Evolutionary conservation across 2,888 invertebrate species (phyloP), one percentile per base, ranked within the genome.

Genomic region (Formica aserva): DNA sequence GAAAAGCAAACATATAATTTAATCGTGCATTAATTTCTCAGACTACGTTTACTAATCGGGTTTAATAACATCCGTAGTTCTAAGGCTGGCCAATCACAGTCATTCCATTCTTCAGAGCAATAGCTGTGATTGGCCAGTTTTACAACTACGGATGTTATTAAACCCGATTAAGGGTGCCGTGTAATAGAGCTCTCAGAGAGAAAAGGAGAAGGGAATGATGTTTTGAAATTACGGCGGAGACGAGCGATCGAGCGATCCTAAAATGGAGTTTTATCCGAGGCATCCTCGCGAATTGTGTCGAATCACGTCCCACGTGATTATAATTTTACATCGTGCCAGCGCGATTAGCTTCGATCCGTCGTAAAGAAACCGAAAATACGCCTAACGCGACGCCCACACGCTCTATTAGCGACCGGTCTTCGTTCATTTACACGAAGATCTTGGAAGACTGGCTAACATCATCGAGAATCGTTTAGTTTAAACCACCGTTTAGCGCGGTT

Each of bases 231-330:
- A 60, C 41, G 13, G n/a, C 41, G 13, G n/a, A 13, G 57, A 18
- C 41, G 15, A 22, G 4, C n/a, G 32, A 22, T 13, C 18, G 71
- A 35, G 22, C 78, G 60, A 71, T 60, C 78, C 78, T 62, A 80
- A 80, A 80, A 72, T 48, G 78, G 78, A 72, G 26, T 71, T 55
- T 77, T 35, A 62, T 26, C 45, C 78, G 45, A 32, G 57, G 11
- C 72, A 72, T 72, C 35, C 9, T 71, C 60, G 60, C 26, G 9
- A 71, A 80, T 80, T 62, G n/a, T 4, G 9, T 85, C 85, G 82
- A 74, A 88, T 69, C 71, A 74, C 66, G 66, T 84, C 86, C 90
- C 84, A 88, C 71, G n/a, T 62, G 60, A 72, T 62, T 9, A 45
- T 26, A 48, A 72, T 60, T 71, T 62, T 45, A 77, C 66, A 18